These are phyloP conservation scores for Typhlichthys eigenmanni DNA, from an alignment of 2,797 vertebrate genomes.

Conservation along the genomic window DNA sequence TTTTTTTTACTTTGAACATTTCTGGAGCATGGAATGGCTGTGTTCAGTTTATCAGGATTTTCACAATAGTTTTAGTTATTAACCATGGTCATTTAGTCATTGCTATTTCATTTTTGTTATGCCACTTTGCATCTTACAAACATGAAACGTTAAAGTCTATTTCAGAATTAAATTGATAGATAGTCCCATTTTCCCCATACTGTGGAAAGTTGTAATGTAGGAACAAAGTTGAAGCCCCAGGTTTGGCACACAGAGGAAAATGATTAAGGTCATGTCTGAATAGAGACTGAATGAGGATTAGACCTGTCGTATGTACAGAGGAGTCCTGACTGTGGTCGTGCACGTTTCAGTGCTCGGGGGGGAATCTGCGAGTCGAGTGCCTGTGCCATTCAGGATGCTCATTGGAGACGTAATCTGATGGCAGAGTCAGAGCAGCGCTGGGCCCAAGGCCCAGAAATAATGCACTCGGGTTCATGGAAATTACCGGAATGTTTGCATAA, in stretches of 20 bases:
- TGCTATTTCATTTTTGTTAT: constrained; percentile 10
- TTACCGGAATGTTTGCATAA: constrained; percentile 44
- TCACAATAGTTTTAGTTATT: constrained; percentile 19
- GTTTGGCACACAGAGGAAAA: constrained; percentile 47
- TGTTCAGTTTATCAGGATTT: not conserved
- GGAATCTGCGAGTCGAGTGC: constrained; percentile 63
- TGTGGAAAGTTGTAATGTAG: constrained; percentile 17
- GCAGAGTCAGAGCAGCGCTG: constrained; percentile 52
- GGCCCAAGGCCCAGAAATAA: constrained; percentile 66
- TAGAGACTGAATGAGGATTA: constrained; percentile 62
- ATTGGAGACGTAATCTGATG: constrained; percentile 57
- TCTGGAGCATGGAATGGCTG: too few relatives aligned
- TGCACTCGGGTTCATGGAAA: constrained; percentile 46
- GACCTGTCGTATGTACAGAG: constrained; percentile 65
- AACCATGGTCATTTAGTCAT: constrained; percentile 5
- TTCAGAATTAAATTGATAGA: constrained; percentile 31
- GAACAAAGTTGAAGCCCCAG: constrained; percentile 45
- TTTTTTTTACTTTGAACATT: too few relatives aligned
- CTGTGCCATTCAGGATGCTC: constrained; percentile 57
- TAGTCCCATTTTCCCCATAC: constrained; percentile 17
- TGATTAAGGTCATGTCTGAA: constrained; percentile 58
- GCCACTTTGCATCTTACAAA: constrained; percentile 32
- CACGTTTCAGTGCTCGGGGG: constrained; percentile 65
- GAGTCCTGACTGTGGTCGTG: constrained; percentile 56
- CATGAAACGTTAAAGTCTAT: constrained; percentile 12